phyloP scores from a whole-genome alignment of 2,888 invertebrate genomes.

The Mesochorus sp. region DNA sequence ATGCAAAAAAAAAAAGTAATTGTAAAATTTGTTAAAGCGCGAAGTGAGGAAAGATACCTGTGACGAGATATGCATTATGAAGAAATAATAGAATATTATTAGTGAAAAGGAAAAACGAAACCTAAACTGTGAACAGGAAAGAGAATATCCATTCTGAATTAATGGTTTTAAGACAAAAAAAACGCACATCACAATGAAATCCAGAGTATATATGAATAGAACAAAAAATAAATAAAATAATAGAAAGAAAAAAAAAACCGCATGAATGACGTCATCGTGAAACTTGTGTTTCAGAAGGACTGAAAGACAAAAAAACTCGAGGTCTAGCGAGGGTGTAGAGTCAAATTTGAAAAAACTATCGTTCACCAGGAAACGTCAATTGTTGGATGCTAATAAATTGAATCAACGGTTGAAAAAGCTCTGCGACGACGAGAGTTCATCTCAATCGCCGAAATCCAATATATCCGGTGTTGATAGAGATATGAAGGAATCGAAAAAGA shows the following conservation, averaged over 20 bases:
- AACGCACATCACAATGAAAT: conserved; percentile 12
- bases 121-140: conserved; percentile 22
- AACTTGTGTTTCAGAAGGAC: conserved; percentile 76
- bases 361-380: conserved; percentile 42
- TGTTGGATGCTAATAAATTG: conserved; percentile 36
- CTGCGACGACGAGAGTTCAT: conserved; percentile 63
- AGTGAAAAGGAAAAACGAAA: conserved; percentile 41
- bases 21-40: conserved; percentile 13
- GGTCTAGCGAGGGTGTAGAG: conserved; percentile 51
- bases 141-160: conserved; percentile 59
- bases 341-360: conserved; percentile 54
- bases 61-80: conserved; percentile 57
- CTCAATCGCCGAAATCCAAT: not conserved
- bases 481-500: not conserved
- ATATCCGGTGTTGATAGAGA: not conserved
- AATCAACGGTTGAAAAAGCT: conserved; percentile 47
- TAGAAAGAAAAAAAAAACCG: conserved; percentile 55
- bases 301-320: conserved; percentile 66
- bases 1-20: conserved; percentile 28
- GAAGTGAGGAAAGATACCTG: conserved; percentile 32
- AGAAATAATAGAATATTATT: conserved; percentile 35
- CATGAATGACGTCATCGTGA: conserved; percentile 69
- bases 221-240: conserved; percentile 27
- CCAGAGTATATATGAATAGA: no score
- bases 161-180: conserved; percentile 39